phyloP scores from a whole-genome alignment of 2,888 invertebrate species.

The Drosophila tanythrix region DNA sequence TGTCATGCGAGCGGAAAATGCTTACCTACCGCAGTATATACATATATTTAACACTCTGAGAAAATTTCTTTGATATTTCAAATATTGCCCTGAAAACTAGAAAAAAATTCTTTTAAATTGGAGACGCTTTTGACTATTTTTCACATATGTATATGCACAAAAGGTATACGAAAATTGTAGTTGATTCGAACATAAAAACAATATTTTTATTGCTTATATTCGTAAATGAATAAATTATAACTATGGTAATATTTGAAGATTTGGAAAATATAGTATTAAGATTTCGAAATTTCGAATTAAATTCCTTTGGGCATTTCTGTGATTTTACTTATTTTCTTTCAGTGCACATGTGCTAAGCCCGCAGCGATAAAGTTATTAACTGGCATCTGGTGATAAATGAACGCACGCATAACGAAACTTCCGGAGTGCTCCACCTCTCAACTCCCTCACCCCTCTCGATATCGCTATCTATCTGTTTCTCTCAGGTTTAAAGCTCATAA shows the following conservation, averaged over 20 bases:
- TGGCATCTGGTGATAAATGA: constrained; percentile 62
- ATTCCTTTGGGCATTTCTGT: background rate
- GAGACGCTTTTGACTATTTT: background rate
- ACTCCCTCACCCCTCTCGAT: background rate
- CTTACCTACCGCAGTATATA: constrained; percentile 66
- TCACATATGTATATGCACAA: too few relatives aligned
- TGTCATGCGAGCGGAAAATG: constrained; percentile 32
- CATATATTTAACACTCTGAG: background rate
- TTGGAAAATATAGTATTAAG: background rate
- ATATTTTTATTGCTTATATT: background rate
- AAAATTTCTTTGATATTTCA: background rate
- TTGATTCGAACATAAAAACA: too few relatives aligned
- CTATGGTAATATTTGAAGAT: too few relatives aligned
- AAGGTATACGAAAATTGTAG: too few relatives aligned
- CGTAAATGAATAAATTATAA: background rate
- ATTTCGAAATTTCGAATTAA: background rate
- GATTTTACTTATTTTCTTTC: background rate
- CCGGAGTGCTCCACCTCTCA: constrained; percentile 42
- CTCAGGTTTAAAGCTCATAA: constrained; percentile 46
- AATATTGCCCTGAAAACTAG: background rate
- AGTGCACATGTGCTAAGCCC: constrained; percentile 38
- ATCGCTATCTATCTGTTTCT: background rate
- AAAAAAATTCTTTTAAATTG: background rate
- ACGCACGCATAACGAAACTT: constrained; percentile 51
- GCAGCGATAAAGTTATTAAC: constrained; percentile 72